Evolutionary conservation across 2,888 invertebrate species (phyloP), one percentile per base, ranked within the genome.

Genomic region (Erynnis tages): DNA sequence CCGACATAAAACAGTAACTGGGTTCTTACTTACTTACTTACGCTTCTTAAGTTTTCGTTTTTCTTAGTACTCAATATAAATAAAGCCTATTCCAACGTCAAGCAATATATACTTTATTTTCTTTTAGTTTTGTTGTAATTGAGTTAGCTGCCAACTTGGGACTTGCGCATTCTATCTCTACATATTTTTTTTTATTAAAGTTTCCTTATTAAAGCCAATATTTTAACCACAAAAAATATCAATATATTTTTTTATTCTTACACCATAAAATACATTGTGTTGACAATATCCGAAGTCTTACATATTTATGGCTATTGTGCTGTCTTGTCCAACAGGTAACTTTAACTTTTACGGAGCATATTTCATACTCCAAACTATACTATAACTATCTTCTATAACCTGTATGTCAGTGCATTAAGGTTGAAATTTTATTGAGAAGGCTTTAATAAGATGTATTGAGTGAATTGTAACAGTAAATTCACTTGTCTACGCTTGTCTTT

Each of bases 381-480:
- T 7, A 7, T 11, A 30, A 2, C 11, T 30, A 2, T 2, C 11
- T 8, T n/a, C 25, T 40, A 40, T 8, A n/a, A 25, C n/a, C 10
- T 19, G 7, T 10, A 17, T 2, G 3, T 14, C 25, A 25, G 7
- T 10, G 19, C 6, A 3, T 14, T 40, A 25, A 2, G n/a, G 13
- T 7, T 13, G 2, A 27, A 16, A 25, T 5, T 21, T 23, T 11
- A 23, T 38, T 40, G 2, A 25, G 10, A 7, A 2, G 1, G 3
- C 7, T 14, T 14, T 21, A 40, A 40, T 14, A 14, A 25, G 25
- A 40, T 25, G 41, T 17, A 41, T 41, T 41, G 16, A 41, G 29
- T 23, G 41, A 41, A 41, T 41, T 41, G 29, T 41, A 41, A 29
- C 40, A 11, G 38, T 40, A 27, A 40, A 40, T 27, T 27, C 25